Percentiles rank a stretch among this genome's conserved stretches.
These are phyloP conservation scores for Crotalus helleri DNA, from an alignment of 2,113 vertebrate genomes.

Conservation along the genomic window DNA sequence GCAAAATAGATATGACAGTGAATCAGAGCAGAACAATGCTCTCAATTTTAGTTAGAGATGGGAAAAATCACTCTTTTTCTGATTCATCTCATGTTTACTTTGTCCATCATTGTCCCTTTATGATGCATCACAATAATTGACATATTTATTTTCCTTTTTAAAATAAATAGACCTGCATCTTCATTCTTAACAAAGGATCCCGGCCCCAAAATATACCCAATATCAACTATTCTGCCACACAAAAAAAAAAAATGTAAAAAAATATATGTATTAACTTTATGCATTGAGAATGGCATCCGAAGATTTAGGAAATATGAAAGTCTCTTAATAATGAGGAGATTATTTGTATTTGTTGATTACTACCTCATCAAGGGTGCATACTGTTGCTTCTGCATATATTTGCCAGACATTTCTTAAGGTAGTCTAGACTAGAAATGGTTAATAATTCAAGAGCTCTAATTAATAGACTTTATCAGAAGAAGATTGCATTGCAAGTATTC, in stretches of 20 bases:
- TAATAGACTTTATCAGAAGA: neutral
- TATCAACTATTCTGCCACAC: neutral
- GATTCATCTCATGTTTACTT: neutral
- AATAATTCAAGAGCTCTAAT: neutral
- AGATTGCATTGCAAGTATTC: neutral
- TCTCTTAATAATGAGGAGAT: neutral
- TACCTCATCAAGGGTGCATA: neutral
- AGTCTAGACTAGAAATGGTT: neutral
- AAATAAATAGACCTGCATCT: neutral
- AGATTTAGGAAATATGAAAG: neutral
- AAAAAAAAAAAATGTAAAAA: neutral
- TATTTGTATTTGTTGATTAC: neutral
- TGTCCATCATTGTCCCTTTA: neutral
- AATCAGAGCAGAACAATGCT: neutral
- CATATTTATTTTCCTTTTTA: neutral
- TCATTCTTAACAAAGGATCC: neutral
- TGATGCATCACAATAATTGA: neutral
- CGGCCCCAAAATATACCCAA: neutral
- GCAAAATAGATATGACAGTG: neutral
- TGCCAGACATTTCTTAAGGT: neutral
- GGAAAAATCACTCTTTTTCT: neutral
- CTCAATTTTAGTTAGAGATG: neutral
- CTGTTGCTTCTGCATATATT: neutral
- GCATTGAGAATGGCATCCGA: neutral
- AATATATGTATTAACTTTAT: neutral